Percentiles rank a stretch among this genome's conserved stretches.
Evolutionary conservation across 1,140 invertebrate species (phyloP).

Genomic region (Hycleus cichorii): DNA sequence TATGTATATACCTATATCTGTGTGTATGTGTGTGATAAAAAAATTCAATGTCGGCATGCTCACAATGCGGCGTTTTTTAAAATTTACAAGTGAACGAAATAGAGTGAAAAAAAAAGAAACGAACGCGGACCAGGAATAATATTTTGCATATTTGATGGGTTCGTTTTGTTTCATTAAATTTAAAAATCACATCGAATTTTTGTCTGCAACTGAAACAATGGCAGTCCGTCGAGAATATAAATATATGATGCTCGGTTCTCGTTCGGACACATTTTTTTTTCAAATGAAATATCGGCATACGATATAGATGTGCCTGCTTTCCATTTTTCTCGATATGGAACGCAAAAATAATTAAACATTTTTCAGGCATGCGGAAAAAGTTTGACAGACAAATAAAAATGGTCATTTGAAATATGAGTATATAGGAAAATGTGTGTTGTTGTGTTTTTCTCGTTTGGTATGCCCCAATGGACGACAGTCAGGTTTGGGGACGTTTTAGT

Average conservation of each 20-base stretch:
- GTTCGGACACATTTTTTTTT: constrained; percentile 40
- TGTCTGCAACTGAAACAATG: constrained; percentile 38
- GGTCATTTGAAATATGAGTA: constrained; percentile 41
- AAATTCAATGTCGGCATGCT: too few relatives aligned
- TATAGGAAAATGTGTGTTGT: constrained; percentile 35
- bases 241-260: constrained; percentile 38
- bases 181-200: constrained; percentile 41
- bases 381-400: constrained; percentile 44
- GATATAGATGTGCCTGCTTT: constrained; percentile 34
- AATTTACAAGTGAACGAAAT: constrained; percentile 30
- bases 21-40: too few relatives aligned
- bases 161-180: constrained; percentile 43
- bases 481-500: constrained; percentile 19
- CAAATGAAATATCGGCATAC: constrained; percentile 40
- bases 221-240: constrained; percentile 39
- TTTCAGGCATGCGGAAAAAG: constrained; percentile 42
- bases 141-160: constrained; percentile 37
- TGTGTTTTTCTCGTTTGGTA: constrained; percentile 15
- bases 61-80: constrained; percentile 24
- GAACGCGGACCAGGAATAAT: constrained; percentile 21
- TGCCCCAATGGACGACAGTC: constrained; percentile 21
- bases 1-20: too few relatives aligned
- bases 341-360: constrained; percentile 44
- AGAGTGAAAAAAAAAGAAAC: not conserved
- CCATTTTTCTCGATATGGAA: constrained; percentile 39